Evolutionary conservation across 2,113 vertebrate genomes (phyloP), one percentile per base, ranked within the genome.

Genomic region (Centropristis striata): DNA sequence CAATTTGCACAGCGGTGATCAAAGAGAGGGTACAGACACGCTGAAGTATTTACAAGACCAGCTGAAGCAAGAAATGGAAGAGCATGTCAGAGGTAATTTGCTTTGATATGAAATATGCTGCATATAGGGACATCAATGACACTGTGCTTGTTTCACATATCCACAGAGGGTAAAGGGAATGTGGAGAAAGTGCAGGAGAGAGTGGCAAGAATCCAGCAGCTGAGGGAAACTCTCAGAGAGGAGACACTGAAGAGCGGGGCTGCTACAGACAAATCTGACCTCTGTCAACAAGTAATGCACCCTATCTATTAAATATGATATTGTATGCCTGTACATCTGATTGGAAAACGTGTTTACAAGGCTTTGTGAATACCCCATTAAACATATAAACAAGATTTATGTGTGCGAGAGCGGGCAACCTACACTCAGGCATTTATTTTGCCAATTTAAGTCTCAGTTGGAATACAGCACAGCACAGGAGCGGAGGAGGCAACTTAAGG

Each of bases 401-500:
- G 32, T 54, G 44, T 41, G 50, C 4, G 14, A 28, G 74, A 78
- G 69, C 60, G 66, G 44, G 41, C 50, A 64, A 18, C 54, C n/a
- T 71, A 77, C 66, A 76, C 69, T 57, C 32, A 61, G 42, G 47
- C 63, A 37, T 84, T 80, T 70, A 68, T 72, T 80, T 83, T 83
- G 72, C 61, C 71, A 88, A 80, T 78, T 86, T 85, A 75, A 79
- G 73, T 92, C 89, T 4, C 57, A 95, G 57, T 75, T 88, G 47
- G 94, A 96, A 74, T 91, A 91, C 5, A 87, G 90, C 59, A 90
- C 94, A 90, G 94, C 95, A 32, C 88, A 93, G 70, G 88, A 93
- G 12, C 92, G 28, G 87, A 94, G 94, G 81, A 94, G 90, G 88
- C 92, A 77, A 83, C 84, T 96, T 59, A 91, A 78, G 70, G 94